Base-by-base conservation (phyloP, 2,797 vertebrate genomes). In the Mormyrus proboscirostris region DNA sequence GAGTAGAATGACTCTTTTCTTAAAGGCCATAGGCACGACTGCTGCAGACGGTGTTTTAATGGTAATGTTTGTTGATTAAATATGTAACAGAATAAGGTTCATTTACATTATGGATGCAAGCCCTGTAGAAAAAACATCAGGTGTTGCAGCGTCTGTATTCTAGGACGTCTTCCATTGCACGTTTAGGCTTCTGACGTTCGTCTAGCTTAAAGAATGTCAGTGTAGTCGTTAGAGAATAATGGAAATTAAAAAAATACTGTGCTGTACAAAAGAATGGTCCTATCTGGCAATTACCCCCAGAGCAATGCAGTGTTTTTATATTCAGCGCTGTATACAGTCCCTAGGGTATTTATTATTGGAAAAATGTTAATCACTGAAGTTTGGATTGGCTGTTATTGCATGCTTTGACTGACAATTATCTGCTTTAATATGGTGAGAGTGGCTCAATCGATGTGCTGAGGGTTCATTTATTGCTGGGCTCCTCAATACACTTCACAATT, bases 361-460 rank as follows among this genome's bases (percentile, higher is more conserved):
- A 86, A 86, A 86, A 86, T 57, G 84, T 86, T 86, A 57, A 86
- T 86, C 84, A 86, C 25, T 86, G 49, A 55, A 86, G 33, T 53
- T 10, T 79, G 49, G 65, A 38, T 76, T 76, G 69, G 38, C 47
- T 33, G 62, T 9, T 65, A 49, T 55, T 62, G 49, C 87, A 88
- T 57, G 51, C 88, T 82, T 29, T 88, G 49, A 82, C 14, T 55
- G 50, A 88, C 62, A 73, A 41, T 44, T 57, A 38, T 55, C 19
- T 59, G 14, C 2, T 44, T 88, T 82, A 38, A 33, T 53, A 55
- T 38, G 38, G 69, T 53, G 38, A 38, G 16, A 79, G 9, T 88
- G 73, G 33, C 51, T 55, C 51, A n/a, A 55, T 82, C 47, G 38
- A 14, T 57, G 73, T 44, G 29, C 51, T 47, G 6, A 82, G 50